Percentiles rank a stretch among this genome's conserved stretches.
Conservation (phyloP, 2,888 invertebrate genomes). For the Neoascia interrupta region DNA sequence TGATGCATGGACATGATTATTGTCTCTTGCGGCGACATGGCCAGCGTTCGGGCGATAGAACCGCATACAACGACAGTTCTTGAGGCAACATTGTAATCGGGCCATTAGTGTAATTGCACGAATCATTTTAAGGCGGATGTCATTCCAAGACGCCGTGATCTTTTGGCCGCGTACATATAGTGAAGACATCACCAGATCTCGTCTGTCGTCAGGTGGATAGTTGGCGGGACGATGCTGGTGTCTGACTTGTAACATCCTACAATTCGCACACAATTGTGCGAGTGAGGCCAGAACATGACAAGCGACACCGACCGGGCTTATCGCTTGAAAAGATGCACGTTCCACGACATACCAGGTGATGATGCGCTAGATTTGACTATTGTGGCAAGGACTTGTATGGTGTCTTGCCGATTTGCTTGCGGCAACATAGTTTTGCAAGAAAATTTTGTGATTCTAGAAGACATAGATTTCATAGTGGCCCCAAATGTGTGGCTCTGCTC, state of each 20-base stretch:
- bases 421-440: no score
- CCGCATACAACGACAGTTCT: constrained; percentile 40
- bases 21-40: constrained; percentile 58
- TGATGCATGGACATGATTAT: constrained; percentile 68
- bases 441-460: no score
- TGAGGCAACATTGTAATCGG: constrained; percentile 61
- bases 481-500: no score
- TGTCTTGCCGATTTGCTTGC: constrained; percentile 65
- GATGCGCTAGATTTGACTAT: constrained; percentile 27
- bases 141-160: constrained; percentile 57
- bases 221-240: constrained; percentile 39
- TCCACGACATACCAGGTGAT: constrained; percentile 53
- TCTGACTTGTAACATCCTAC: constrained; percentile 51
- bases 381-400: constrained; percentile 59
- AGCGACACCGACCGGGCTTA: constrained; percentile 61
- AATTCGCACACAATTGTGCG: constrained; percentile 56
- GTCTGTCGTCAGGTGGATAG: constrained; percentile 50
- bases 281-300: constrained; percentile 60
- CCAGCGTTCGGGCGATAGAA: constrained; percentile 25
- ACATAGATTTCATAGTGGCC: no score
- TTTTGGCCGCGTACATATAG: constrained; percentile 46
- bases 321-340: constrained; percentile 65
- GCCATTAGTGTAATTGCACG: constrained; percentile 65
- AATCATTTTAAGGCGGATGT: constrained; percentile 65
- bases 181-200: constrained; percentile 66